Evolutionary conservation across 2,113 vertebrate genomes (phyloP).

Genomic region (Carettochelys insculpta): DNA sequence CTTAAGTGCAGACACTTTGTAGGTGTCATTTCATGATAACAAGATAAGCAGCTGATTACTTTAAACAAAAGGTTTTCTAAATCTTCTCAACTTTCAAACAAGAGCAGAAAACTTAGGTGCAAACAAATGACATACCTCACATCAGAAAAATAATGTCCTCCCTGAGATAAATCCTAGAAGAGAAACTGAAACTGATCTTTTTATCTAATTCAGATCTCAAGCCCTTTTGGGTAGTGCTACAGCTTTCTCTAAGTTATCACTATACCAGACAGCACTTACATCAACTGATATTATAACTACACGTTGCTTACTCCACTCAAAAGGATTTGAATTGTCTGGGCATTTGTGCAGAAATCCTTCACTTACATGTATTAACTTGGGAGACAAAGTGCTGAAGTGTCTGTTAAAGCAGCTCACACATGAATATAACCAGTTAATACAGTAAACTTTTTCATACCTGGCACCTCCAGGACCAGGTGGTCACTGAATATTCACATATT

Average conservation of each 20-base stretch:
- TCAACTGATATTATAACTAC: accelerated
- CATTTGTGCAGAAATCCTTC: background rate
- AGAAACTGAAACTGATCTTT: no score
- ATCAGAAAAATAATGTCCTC: background rate
- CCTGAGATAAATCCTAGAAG: no score
- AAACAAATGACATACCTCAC: background rate
- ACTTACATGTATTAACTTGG: background rate
- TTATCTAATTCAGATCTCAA: background rate
- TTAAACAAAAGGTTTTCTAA: background rate
- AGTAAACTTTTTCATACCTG: no score
- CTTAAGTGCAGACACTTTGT: background rate
- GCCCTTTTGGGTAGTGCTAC: background rate
- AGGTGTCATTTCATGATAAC: background rate
- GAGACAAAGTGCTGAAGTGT: background rate
- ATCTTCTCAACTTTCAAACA: background rate
- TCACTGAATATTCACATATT: no score
- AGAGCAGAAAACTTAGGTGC: background rate
- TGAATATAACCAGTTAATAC: background rate
- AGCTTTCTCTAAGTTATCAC: background rate
- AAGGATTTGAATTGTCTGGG: background rate
- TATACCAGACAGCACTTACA: background rate
- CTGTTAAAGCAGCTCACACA: background rate
- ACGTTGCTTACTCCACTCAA: accelerated
- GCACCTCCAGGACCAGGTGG: no score
- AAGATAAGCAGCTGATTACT: background rate